These are phyloP conservation scores for Glomeris maerens DNA, from an alignment of 1,140 invertebrate species.

Conservation along the genomic window DNA sequence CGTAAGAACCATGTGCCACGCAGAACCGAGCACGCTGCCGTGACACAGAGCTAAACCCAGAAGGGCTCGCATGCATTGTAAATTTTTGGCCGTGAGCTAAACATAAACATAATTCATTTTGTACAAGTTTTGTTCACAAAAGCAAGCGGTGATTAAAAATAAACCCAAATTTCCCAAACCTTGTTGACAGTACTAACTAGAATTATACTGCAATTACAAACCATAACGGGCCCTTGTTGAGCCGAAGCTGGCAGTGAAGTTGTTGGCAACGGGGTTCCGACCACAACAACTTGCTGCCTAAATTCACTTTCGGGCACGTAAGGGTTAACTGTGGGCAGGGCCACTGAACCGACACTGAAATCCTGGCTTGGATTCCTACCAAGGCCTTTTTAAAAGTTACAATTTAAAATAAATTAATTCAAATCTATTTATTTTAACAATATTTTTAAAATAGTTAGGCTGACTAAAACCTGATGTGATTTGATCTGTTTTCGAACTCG, in stretches of 20 bases:
- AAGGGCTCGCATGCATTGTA: constrained; percentile 87
- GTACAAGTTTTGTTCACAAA: too few species aligned
- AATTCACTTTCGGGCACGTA: constrained; percentile 44
- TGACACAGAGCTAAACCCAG: constrained; percentile 78
- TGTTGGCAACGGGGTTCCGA: constrained; percentile 77
- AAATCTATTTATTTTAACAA: constrained; percentile 1
- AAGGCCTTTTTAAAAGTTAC: too few species aligned
- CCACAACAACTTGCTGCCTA: constrained; percentile 81
- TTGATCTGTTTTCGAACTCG: constrained; percentile 18
- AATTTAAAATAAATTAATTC: too few species aligned
- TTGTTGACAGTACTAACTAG: constrained; percentile 9
- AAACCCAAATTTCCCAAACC: constrained; percentile 2
- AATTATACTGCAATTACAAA: constrained; percentile 21
- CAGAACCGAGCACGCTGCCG: constrained; percentile 76
- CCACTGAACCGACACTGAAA: background rate
- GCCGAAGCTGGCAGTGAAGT: constrained; percentile 51
- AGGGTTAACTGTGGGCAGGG: constrained; percentile 14
- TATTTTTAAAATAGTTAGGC: background rate
- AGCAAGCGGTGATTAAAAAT: constrained; percentile 9
- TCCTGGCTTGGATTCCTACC: too few species aligned
- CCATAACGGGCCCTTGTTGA: constrained; percentile 90
- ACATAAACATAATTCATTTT: too few species aligned
- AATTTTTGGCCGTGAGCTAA: constrained; percentile 83
- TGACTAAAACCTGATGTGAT: constrained; percentile 11
- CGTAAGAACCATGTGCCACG: constrained; percentile 90